Percentiles rank a stretch among this genome's conserved stretches.
phyloP scores from a whole-genome alignment of 1,140 invertebrate species.

The Bombus waltoni region DNA sequence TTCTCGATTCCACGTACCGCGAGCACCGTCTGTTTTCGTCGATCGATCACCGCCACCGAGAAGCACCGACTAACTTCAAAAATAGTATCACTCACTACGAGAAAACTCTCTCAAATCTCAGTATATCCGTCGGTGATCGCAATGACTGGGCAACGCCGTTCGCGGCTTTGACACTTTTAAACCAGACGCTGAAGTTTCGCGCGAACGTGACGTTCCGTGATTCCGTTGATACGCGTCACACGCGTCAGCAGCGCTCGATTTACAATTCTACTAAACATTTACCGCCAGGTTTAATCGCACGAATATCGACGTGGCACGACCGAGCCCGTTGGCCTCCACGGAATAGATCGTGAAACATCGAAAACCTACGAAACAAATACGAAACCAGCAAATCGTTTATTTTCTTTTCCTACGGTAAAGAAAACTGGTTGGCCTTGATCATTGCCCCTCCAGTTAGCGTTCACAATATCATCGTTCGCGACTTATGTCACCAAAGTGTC shows the following conservation, averaged over 20 bases:
- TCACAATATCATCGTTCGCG: slow-evolving; percentile 47
- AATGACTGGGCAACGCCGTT: not conserved
- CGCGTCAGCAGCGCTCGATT: not conserved
- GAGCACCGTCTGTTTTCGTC: not conserved
- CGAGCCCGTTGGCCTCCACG: too few relatives aligned
- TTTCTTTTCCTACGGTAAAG: not conserved
- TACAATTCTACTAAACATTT: slow-evolving; percentile 13
- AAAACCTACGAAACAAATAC: not conserved
- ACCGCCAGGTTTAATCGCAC: not conserved
- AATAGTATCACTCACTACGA: slow-evolving; percentile 7
- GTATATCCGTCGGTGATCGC: slow-evolving; percentile 1
- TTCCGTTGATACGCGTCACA: not conserved
- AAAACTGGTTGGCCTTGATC: slow-evolving; percentile 49
- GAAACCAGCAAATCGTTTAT: not conserved
- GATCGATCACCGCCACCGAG: not conserved
- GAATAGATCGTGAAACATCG: not conserved
- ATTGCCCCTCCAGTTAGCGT: not conserved
- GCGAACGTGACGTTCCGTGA: not conserved
- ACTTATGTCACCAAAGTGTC: slow-evolving; percentile 53
- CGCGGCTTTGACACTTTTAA: slow-evolving; percentile 6
- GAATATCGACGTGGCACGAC: too few relatives aligned
- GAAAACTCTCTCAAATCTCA: not conserved
- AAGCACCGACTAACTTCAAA: not conserved
- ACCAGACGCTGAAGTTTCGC: not conserved
- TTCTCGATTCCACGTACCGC: slow-evolving; percentile 9